Conservation (phyloP, 2,113 vertebrate genomes). For the Lepisosteus osseus region DNA sequence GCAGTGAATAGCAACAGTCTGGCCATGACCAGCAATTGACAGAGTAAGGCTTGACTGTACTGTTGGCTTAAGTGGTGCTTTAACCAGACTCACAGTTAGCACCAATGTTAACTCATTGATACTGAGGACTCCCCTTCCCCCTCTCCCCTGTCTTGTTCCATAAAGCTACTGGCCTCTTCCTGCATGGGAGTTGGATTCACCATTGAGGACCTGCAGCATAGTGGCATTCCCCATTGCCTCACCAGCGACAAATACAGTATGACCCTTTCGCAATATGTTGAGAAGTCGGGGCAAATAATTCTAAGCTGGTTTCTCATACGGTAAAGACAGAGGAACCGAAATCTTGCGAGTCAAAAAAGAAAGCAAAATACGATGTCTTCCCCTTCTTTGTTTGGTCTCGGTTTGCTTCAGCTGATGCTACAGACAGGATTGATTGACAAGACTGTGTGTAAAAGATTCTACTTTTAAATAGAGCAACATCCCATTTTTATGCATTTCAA, state of each 20-base stretch:
- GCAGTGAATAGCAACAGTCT: constrained; percentile 63
- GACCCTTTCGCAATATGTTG: neutral
- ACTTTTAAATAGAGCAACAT: neutral
- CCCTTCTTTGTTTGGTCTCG: no score
- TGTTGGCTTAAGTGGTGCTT: constrained; percentile 52
- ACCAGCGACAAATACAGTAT: neutral
- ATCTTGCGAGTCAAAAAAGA: neutral
- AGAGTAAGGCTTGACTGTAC: constrained; percentile 68
- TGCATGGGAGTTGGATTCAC: neutral
- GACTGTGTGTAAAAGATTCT: neutral
- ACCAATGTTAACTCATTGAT: constrained; percentile 14
- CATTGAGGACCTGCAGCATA: neutral
- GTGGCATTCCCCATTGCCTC: neutral
- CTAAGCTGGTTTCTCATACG: neutral
- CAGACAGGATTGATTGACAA: no score
- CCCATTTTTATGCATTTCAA: neutral
- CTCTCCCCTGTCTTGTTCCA: neutral
- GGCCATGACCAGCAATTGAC: constrained; percentile 35
- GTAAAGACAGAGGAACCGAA: neutral
- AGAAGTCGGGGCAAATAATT: neutral
- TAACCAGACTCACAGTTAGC: constrained; percentile 26
- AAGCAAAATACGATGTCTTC: no score
- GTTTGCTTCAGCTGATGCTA: no score
- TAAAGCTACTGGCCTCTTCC: neutral
- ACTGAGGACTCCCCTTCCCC: neutral